Evolutionary conservation across 2,888 invertebrate species (phyloP), one percentile per base, ranked within the genome.

Genomic region (Oegoconia quadripuncta): DNA sequence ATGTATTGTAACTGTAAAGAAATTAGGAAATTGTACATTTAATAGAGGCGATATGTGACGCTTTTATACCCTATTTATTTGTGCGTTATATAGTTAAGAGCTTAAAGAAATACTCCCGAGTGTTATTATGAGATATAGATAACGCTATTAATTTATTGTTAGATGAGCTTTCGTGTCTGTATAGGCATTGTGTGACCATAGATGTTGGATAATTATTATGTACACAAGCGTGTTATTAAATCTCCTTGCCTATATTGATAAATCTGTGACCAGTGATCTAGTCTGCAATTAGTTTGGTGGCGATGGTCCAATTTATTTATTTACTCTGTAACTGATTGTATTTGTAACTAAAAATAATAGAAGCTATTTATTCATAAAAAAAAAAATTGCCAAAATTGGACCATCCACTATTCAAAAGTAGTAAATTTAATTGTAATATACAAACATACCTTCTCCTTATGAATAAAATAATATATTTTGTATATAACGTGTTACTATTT

Each of bases 251-350:
- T 78, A 65, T 63, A 64, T 64, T 61, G 53, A 62, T 65, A 66
- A 64, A 71, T 72, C 74, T 80, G 77, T 81, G 80, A 84, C 75
- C 79, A 76, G 69, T 74, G 72, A 68, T 86, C 86, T 86, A 86
- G 86, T 86, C 86, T 74, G 61, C 48, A 53, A 59, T 46, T 55
- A 60, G 70, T 60, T 63, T 27, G 62, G 62, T 48, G 41, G 50
- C 58, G 45, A 55, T 70, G 68, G 56, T 71, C 65, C 66, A 59
- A 48, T 64, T 64, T 34, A 23, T 23, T 23, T 23, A 3, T 8
- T 23, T 23, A 8, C 23, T 23, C n/a, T n/a, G n/a, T n/a, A n/a
- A n/a, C n/a, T n/a, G n/a, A n/a, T n/a, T n/a, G n/a, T n/a, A n/a
- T n/a, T n/a, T n/a, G n/a, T n/a, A n/a, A n/a, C n/a, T n/a, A n/a